Evolutionary conservation across 2,797 vertebrate genomes (phyloP), one percentile per base, ranked within the genome.

Genomic region (Atherinosoma microstoma): DNA sequence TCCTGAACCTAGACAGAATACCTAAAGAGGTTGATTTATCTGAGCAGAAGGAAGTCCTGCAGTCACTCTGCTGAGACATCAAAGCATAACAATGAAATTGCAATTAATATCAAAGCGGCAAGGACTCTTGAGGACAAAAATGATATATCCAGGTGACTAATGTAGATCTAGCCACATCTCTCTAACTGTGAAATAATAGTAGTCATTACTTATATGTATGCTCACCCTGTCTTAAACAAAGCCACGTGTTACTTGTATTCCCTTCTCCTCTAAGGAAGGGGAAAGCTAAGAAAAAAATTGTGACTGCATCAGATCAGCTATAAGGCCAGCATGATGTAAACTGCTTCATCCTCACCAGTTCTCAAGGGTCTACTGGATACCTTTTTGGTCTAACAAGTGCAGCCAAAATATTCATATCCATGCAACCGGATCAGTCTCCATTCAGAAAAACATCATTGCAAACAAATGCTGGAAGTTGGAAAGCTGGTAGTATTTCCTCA

Each of bases 1-100:
- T 20, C 42, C 15, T 7, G 6, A 20, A 20, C 16, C 4, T 18
- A 18, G 42, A 45, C 42, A 45, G 42, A 45, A 45, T n/a, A 24
- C 32, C n/a, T 22, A 34, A 59, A 24, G 20, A 53, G 57, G 36
- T 22, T 40, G 47, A 15, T 61, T 42, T 16, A 60, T 63, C 45
- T 53, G 32, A 63, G 64, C 34, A 63, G 51, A 70, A 64, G 27
- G 51, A 79, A 74, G 70, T 62, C 12, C 47, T 36, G 57, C 30
- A 58, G 49, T 42, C 36, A 42, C 20, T 53, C 61, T 56, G 62
- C 24, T 7, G n/a, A 22, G 51, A 34, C 29, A 67, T 64, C 6
- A 77, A 61, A 65, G 67, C 58, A 30, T 62, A 13, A 57, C 12
- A 8, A 22, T 42, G 13, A 65, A 66, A 81, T 57, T 57, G 58